Evolutionary conservation across 2,888 invertebrate genomes (phyloP).

Genomic region (Eueremaeus valkanovi): DNA sequence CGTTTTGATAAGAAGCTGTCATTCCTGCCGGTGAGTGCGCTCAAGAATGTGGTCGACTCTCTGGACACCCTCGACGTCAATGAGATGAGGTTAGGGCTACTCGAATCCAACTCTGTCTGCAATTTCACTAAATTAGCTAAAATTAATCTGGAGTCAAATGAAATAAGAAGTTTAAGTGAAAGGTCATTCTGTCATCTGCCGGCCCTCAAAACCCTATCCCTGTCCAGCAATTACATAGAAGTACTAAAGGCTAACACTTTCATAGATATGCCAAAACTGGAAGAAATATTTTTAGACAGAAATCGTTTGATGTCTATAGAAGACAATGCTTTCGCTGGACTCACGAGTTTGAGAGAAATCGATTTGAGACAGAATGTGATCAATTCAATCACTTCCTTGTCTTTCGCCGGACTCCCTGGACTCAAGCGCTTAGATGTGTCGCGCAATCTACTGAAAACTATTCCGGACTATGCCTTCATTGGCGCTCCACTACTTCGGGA

Average conservation of each 20-base stretch:
- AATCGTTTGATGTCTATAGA: conserved; percentile 18
- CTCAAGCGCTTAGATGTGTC: conserved; percentile 20
- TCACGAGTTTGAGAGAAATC: conserved; percentile 7
- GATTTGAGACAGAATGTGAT: conserved; percentile 23
- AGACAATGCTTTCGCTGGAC: conserved; percentile 28
- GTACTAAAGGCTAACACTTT: not conserved
- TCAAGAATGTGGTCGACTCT: not conserved
- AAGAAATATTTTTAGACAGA: conserved; percentile 22
- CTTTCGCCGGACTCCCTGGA: not conserved
- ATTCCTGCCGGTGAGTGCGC: conserved; percentile 16
- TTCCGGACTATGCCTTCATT: not conserved
- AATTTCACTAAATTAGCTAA: not conserved
- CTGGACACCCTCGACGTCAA: not conserved
- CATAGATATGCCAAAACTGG: not conserved
- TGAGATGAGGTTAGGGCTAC: conserved; percentile 1
- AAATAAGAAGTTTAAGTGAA: not conserved
- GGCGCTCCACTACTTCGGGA: conserved; percentile 26
- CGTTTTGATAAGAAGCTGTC: conserved; percentile 2
- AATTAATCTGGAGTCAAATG: conserved; percentile 10
- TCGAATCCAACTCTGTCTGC: not conserved
- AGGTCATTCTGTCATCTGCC: not conserved
- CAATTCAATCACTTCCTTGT: not conserved
- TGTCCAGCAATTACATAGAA: conserved; percentile 4
- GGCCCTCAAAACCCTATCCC: not conserved
- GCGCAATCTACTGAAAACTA: conserved; percentile 9